Base-by-base conservation (phyloP, 92 coral and sea anemone genomes). In the Galaxea fascicularis region DNA sequence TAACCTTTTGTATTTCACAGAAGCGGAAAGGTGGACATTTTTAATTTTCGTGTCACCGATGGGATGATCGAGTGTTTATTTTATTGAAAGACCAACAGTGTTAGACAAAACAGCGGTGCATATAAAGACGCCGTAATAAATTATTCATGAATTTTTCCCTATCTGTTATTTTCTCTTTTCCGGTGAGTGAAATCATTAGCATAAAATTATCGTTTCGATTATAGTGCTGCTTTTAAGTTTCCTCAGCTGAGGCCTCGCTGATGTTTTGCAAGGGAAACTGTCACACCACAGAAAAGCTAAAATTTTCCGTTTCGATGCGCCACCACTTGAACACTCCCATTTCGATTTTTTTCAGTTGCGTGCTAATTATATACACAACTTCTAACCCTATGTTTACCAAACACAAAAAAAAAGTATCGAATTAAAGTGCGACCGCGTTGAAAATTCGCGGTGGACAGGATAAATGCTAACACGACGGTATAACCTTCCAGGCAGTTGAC, bases 41-140 rank as follows among this genome's bases (percentile, higher is more conserved):
- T 46, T 49, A 10, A 28, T 65, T 64, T 70, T 26, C 86, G 76
- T 70, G 76, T 82, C 28, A 15, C 24, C 71, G 28, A 51, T 58
- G 62, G 21, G 31, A 51, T 79, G 65, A 82, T 5, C 70, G 20
- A 57, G 28, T 70, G 73, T 82, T 82, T 70, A 54, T 71, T 70
- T 71, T 82, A 54, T 52, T 58, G 77, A 82, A 12, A 11, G 51
- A 71, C 78, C 86, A 44, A 59, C 86, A 7, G 86, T 18, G 70
- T 44, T 20, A 82, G 86, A 82, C 86, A 49, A 53, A 82, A 82
- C 78, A 82, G 77, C 78, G 66, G 31, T 57, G n/a, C 60, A 70
- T 27, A 57, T 60, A 39, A 71, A 71, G 77, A 27, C 75, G 39
- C 27, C 35, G 17, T 31, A 17, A 82, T 82, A 39, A 82, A 82